Conservation (phyloP, 2,113 vertebrate genomes). For the Tyrannus savana region DNA sequence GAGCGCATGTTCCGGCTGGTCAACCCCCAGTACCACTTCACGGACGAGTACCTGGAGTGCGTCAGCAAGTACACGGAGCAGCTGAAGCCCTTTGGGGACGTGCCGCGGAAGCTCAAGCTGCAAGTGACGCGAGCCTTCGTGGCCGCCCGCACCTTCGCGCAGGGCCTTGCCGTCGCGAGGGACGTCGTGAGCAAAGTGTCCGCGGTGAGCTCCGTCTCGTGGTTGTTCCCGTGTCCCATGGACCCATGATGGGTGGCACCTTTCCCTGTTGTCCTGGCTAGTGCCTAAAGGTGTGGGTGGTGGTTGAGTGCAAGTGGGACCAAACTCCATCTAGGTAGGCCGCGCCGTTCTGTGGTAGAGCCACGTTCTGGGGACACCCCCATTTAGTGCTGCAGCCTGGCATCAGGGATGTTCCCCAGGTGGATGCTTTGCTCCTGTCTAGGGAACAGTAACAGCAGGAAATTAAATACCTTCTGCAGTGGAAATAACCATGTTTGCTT, state of each 20-base stretch:
- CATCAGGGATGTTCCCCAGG: background rate
- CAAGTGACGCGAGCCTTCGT: slow-evolving; percentile 91
- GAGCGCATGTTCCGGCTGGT: slow-evolving; percentile 97
- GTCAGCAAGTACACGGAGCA: slow-evolving; percentile 94
- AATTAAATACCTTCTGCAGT: slow-evolving; percentile 30
- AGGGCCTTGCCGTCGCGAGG: slow-evolving; percentile 85
- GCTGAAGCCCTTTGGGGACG: slow-evolving; percentile 94
- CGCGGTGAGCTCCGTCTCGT: slow-evolving; percentile 67
- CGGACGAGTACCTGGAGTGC: slow-evolving; percentile 91
- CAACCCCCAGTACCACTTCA: slow-evolving; percentile 95
- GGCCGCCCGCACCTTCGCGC: slow-evolving; percentile 90
- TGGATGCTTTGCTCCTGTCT: background rate
- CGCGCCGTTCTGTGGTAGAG: accelerated
- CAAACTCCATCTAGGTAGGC: accelerated
- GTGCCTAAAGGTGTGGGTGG: accelerated
- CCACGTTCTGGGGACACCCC: accelerated
- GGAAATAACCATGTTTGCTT: slow-evolving; percentile 11
- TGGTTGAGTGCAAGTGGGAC: background rate
- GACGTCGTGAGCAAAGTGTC: slow-evolving; percentile 91
- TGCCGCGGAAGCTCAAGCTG: slow-evolving; percentile 92
- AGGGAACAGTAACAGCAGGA: background rate
- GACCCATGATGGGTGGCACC: accelerated
- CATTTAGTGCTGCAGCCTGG: background rate
- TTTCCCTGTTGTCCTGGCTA: background rate
- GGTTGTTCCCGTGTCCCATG: accelerated